These are phyloP conservation scores for Penaeus japonicus DNA, from an alignment of 1,140 invertebrate genomes.

Conservation along the genomic window DNA sequence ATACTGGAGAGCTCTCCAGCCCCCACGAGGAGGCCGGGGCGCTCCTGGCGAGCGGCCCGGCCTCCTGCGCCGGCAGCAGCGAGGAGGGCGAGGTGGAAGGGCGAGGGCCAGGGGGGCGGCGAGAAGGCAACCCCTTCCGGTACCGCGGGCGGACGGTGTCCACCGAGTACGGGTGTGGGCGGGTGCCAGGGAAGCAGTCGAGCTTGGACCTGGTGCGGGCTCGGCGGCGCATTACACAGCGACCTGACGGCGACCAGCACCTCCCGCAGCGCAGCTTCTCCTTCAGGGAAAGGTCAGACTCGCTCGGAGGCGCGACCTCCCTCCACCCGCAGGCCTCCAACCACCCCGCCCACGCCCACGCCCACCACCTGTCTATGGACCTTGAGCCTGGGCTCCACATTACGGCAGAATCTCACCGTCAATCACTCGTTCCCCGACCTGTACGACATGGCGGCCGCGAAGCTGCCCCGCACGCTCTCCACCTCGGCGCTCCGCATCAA, in stretches of 20 bases:
- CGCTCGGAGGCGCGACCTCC: background rate
- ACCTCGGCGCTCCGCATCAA: conserved; percentile 80
- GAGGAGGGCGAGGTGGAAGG: background rate
- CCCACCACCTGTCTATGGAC: conserved; percentile 50
- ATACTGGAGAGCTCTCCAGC: conserved; percentile 36
- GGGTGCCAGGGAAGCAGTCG: conserved; percentile 22
- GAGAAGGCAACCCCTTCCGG: conserved; percentile 8
- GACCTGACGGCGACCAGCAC: background rate
- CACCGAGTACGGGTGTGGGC: conserved; percentile 3
- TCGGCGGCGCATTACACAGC: conserved; percentile 4
- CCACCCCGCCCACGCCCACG: background rate
- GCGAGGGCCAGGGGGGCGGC: background rate
- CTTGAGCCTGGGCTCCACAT: conserved; percentile 33
- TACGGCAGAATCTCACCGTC: conserved; percentile 31
- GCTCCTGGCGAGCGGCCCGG: background rate
- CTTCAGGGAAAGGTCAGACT: conserved; percentile 46
- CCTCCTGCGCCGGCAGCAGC: background rate
- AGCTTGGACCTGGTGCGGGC: background rate
- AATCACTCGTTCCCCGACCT: conserved; percentile 56
- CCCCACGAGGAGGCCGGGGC: conserved; percentile 20
- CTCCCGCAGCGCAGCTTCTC: conserved; percentile 35
- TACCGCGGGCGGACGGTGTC: background rate
- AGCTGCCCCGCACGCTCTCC: conserved; percentile 71
- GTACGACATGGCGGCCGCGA: conserved; percentile 55
- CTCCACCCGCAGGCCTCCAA: conserved; percentile 10